A percentile compares a stretch with the other conserved stretches of the same genome.
These are phyloP conservation scores for Pandion haliaetus DNA, from an alignment of 2,113 vertebrate species.

Conservation along the genomic window DNA sequence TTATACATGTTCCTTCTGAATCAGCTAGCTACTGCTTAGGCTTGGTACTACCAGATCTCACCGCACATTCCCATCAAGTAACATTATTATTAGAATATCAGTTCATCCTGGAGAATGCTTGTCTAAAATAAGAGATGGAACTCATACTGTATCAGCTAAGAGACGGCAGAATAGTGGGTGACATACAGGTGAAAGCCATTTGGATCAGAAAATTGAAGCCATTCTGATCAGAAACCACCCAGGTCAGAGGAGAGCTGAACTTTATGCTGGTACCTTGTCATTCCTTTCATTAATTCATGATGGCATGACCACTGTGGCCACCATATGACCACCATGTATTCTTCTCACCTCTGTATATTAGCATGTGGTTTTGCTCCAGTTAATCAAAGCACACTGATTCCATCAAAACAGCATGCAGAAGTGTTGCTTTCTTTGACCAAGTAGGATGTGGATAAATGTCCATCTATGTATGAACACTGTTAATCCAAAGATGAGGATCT, in stretches of 20 bases:
- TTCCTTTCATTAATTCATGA: not conserved
- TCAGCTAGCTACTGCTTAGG: not conserved
- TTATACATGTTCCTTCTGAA: not conserved
- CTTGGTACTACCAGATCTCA: not conserved
- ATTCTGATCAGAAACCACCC: not conserved
- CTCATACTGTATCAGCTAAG: not conserved
- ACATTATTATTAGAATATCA: not conserved
- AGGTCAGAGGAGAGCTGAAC: not conserved
- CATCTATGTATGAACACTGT: not conserved
- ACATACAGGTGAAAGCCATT: not conserved
- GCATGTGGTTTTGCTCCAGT: not conserved
- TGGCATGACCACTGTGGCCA: not conserved
- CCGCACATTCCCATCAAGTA: not conserved
- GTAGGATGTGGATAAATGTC: not conserved
- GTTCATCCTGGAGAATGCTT: not conserved
- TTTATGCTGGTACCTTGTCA: not conserved
- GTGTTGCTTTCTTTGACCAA: not conserved
- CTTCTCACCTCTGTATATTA: not conserved
- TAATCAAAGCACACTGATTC: not conserved
- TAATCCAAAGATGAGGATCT: not conserved
- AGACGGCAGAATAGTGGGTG: not conserved
- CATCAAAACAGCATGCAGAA: not conserved
- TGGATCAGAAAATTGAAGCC: not conserved
- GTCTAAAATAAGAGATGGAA: not conserved
- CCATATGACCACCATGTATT: not conserved